Evolutionary conservation across 2,888 invertebrate species (phyloP).

Genomic region (Drosophila helvetica): DNA sequence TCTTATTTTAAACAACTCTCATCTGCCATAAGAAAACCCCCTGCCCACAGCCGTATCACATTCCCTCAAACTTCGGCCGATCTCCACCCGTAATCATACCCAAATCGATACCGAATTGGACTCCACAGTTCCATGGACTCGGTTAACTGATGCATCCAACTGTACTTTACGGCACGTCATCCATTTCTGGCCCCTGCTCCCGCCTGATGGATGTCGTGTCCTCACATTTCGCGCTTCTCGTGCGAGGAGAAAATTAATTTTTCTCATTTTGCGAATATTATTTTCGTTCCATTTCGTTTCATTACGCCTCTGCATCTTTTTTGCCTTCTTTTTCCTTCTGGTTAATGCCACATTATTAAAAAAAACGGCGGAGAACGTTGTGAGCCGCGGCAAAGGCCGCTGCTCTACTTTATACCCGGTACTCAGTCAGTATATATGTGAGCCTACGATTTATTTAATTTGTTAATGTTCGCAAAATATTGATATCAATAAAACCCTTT

Average conservation of each 20-base stretch:
- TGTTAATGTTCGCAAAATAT: too few relatives aligned
- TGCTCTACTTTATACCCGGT: too few relatives aligned
- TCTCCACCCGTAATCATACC: too few relatives aligned
- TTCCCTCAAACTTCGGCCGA: too few relatives aligned
- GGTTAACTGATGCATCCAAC: conserved; percentile 9
- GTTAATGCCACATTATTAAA: conserved; percentile 61
- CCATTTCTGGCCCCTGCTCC: not conserved
- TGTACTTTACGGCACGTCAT: conserved; percentile 4
- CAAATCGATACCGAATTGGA: conserved; percentile 7
- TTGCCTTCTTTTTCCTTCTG: conserved; percentile 31
- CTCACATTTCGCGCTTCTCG: conserved; percentile 7
- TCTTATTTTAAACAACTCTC: too few relatives aligned
- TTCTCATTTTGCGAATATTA: conserved; percentile 64
- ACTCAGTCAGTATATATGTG: too few relatives aligned
- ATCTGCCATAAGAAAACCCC: too few relatives aligned
- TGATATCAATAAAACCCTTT: too few relatives aligned
- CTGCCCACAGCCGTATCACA: too few relatives aligned
- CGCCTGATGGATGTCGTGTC: not conserved
- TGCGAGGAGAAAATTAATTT: conserved; percentile 62
- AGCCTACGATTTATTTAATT: too few relatives aligned
- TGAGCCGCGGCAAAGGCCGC: too few relatives aligned
- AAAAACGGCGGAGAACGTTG: conserved; percentile 16
- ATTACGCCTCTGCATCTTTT: conserved; percentile 27
- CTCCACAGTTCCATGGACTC: not conserved
- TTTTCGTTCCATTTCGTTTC: conserved; percentile 56